A percentile compares a stretch with the other conserved stretches of the same genome.
Evolutionary conservation across 2,888 invertebrate species (phyloP).

Genomic region (Agrochola circellaris): DNA sequence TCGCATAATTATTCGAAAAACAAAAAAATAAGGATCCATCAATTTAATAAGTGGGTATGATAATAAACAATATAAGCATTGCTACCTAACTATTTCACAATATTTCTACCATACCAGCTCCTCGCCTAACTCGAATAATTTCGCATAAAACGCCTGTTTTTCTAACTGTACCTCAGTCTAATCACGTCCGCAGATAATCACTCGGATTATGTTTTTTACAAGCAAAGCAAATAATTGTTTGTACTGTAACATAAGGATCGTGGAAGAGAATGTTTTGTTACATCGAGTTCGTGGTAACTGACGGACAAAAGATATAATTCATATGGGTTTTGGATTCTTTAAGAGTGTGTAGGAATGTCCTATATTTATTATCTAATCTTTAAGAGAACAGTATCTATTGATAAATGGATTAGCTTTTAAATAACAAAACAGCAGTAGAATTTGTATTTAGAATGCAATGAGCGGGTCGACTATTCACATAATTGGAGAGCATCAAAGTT

Average conservation of each 20-base stretch:
- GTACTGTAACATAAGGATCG: constrained; percentile 73
- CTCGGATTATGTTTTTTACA: constrained; percentile 76
- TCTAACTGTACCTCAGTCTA: constrained; percentile 54
- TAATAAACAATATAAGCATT: neutral
- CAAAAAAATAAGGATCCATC: neutral
- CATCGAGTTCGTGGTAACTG: constrained; percentile 6
- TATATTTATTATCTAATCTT: constrained; percentile 1
- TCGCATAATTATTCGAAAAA: constrained; percentile 17
- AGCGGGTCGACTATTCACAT: no score
- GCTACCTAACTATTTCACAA: neutral
- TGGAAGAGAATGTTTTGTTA: constrained; percentile 39
- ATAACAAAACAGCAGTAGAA: no score
- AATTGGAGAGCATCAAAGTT: neutral
- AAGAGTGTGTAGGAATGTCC: neutral
- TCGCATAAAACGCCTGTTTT: constrained; percentile 10
- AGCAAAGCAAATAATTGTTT: constrained; percentile 80
- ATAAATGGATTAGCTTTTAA: neutral
- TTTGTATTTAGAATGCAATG: no score
- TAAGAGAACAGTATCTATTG: neutral
- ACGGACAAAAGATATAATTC: constrained; percentile 28
- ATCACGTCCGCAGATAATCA: constrained; percentile 79
- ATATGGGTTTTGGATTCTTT: no score
- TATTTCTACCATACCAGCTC: neutral
- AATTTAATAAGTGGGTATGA: neutral
- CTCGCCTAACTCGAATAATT: constrained; percentile 18